Evolutionary conservation across 2,797 vertebrate genomes (phyloP).

Genomic region (Anomalospiza imberbis): DNA sequence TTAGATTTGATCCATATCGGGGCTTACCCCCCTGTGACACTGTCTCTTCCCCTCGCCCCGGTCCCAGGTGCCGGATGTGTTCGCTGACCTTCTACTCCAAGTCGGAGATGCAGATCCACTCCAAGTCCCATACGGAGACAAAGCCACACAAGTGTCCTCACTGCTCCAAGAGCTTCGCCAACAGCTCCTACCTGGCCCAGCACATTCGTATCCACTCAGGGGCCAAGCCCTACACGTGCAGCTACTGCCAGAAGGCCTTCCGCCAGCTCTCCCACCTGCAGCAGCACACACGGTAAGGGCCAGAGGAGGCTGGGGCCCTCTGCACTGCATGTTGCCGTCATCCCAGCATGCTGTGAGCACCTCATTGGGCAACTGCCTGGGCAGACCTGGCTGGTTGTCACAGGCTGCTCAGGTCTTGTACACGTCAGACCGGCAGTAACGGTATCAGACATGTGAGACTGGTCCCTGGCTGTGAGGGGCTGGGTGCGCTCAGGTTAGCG

Average conservation of each 20-base stretch:
- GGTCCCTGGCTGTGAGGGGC: not conserved
- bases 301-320: slow-evolving; percentile 76
- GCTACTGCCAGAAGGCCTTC: slow-evolving; percentile 97
- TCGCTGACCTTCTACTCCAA: slow-evolving; percentile 99
- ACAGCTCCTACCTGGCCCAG: slow-evolving; percentile 98
- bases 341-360: slow-evolving; percentile 57
- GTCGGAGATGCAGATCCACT: slow-evolving; percentile 99
- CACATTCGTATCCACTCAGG: slow-evolving; percentile 98
- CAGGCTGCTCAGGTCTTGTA: not conserved
- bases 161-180: slow-evolving; percentile 98
- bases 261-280: slow-evolving; percentile 99
- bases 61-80: slow-evolving; percentile 98
- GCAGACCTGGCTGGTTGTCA: not conserved
- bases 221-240: slow-evolving; percentile 96
- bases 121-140: slow-evolving; percentile 99
- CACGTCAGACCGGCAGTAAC: not conserved
- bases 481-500: not conserved
- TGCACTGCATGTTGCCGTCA: slow-evolving; percentile 45
- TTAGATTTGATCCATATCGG: not conserved
- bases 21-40: not conserved
- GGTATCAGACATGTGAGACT: not conserved
- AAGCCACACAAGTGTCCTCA: slow-evolving; percentile 99
- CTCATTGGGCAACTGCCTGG: not conserved
- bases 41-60: slow-evolving; percentile 58
- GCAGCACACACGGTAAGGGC: slow-evolving; percentile 89